Base-by-base conservation (phyloP, 2,888 invertebrate genomes). In the Gryllus longicercus region DNA sequence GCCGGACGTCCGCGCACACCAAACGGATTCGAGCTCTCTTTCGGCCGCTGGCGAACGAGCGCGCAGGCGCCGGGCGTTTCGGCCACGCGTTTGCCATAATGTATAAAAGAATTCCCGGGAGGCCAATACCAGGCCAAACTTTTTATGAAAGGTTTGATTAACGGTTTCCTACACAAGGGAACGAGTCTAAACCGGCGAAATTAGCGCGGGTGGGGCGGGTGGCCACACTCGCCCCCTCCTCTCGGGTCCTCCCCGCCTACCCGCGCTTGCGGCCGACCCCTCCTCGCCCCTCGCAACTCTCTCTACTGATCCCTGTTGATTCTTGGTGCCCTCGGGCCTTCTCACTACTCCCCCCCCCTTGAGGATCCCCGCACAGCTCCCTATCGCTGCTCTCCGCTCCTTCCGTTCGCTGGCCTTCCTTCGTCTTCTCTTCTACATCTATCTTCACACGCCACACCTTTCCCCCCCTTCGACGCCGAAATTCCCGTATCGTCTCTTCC, bases 141-240 rank as follows among this genome's bases (percentile, higher is more conserved):
- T 63, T 63, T 63, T 63, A 63, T 63, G 63, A 63, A 63, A 63
- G 63, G 63, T 63, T 63, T 63, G 63, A 63, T 63, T 63, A 63
- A 63, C 63, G 63, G 63, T 63, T 63, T 63, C 18, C 63, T 63
- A 63, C 63, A 63, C 63, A 63, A 63, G 63, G 63, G 63, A 63
- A 18, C 18, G 63, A 63, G 18, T 63, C 63, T 63, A 63, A 63
- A 63, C 63, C 63, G 18, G 63, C 63, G 63, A 63, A 63, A 63
- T 63, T 63, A 63, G 63, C 63, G 18, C 63, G 14, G 63, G 3
- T 16, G 18, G 63, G 14, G 16, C 63, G 63, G 14, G 16, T 18
- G 18, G 63, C 63, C 63, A 63, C 63, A 63, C 63, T 14, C 63
- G 63, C 63, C 3, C 63, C 18, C 18, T 18, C 63, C 63, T 0